phyloP scores from a whole-genome alignment of 2,113 vertebrate genomes.

The Elephantulus edwardii region DNA sequence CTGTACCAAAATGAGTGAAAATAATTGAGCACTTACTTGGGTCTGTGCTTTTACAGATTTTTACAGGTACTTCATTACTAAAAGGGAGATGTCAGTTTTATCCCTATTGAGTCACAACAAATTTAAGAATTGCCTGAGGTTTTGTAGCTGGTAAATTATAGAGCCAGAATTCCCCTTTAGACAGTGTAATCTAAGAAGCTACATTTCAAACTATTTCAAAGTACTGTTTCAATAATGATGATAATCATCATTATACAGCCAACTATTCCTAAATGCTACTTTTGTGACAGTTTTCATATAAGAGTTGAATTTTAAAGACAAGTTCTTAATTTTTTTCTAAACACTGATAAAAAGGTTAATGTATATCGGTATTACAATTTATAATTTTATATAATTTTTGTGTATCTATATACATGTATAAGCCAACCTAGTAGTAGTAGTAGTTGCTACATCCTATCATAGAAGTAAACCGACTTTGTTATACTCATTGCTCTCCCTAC shows the following conservation, averaged over 20 bases:
- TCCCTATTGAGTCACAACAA: background rate
- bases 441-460: background rate
- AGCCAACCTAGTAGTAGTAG: no score
- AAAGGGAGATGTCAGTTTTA: background rate
- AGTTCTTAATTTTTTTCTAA: background rate
- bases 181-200: background rate
- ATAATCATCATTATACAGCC: background rate
- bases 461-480: background rate
- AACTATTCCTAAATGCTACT: background rate
- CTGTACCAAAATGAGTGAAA: background rate
- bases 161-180: background rate
- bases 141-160: background rate
- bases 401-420: background rate
- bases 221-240: background rate
- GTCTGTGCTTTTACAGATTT: no score
- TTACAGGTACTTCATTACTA: no score
- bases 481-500: background rate
- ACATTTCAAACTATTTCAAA: background rate
- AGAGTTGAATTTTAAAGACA: background rate
- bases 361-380: slow-evolving; percentile 4
- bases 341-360: background rate
- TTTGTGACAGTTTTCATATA: background rate
- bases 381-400: no score
- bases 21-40: no score
- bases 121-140: background rate